Evolutionary conservation across 2,888 invertebrate species (phyloP).

Genomic region (Halictus ligatus): DNA sequence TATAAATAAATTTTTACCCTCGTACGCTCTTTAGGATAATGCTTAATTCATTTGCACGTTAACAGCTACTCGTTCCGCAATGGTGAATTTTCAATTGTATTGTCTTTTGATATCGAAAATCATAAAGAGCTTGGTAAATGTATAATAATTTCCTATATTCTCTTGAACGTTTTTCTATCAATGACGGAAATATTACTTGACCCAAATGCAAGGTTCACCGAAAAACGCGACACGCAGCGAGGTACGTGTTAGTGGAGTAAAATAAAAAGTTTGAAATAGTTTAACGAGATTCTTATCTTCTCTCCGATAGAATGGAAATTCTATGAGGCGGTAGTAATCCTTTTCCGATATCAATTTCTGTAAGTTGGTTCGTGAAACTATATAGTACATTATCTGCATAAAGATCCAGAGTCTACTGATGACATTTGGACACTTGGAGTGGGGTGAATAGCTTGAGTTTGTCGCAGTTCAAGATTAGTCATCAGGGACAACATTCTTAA

Average conservation of each 20-base stretch:
- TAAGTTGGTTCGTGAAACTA: background rate
- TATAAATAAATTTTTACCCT: too few relatives aligned
- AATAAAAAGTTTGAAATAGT: background rate
- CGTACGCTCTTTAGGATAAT: too few relatives aligned
- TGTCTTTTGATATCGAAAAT: background rate
- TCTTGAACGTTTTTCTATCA: background rate
- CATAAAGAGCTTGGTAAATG: background rate
- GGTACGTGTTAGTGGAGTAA: background rate
- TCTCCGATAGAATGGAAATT: background rate
- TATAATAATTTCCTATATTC: background rate
- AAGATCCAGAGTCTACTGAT: background rate
- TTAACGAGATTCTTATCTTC: constrained; percentile 4
- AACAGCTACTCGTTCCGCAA: too few relatives aligned
- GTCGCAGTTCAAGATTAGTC: background rate
- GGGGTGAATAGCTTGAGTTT: background rate
- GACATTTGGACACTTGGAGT: background rate
- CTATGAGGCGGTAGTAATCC: background rate
- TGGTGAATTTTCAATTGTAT: too few relatives aligned
- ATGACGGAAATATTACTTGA: background rate
- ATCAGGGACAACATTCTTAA: too few relatives aligned
- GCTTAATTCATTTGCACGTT: too few relatives aligned
- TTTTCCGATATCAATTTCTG: background rate
- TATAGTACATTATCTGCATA: background rate
- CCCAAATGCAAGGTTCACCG: background rate
- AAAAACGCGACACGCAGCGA: too few relatives aligned